Evolutionary conservation across 2,113 vertebrate genomes (phyloP).

Genomic region (Notarius lentiginosus): DNA sequence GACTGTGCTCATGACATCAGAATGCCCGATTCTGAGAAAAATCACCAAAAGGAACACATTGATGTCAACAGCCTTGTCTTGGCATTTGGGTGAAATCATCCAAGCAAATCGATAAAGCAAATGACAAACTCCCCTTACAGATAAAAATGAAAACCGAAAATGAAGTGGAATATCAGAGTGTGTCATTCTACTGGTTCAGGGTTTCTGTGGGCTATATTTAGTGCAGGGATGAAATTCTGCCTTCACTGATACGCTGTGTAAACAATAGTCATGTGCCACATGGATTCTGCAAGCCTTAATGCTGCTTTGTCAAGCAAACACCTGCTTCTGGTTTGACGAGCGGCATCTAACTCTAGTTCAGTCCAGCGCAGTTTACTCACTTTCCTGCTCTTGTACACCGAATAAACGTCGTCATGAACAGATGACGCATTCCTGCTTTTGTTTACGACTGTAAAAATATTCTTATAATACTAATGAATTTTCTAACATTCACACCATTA

Average conservation of each 20-base stretch:
- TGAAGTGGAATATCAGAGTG: not conserved
- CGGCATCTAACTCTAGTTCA: not conserved
- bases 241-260: not conserved
- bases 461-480: not conserved
- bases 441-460: not conserved
- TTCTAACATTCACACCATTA: not conserved
- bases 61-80: not conserved
- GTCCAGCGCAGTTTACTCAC: not conserved
- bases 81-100: not conserved
- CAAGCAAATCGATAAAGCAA: not conserved
- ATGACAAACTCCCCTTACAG: not conserved
- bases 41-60: not conserved
- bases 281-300: constrained; percentile 40
- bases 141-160: not conserved
- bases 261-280: constrained; percentile 38
- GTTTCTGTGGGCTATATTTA: constrained; percentile 13
- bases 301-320: constrained; percentile 48
- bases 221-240: not conserved
- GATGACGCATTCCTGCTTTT: not conserved
- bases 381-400: not conserved
- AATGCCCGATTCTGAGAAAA: not conserved
- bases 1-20: not conserved
- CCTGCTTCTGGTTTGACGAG: constrained; percentile 47
- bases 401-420: not conserved
- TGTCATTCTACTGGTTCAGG: not conserved